Evolutionary conservation across 2,113 vertebrate species (phyloP).

Genomic region (Cariama cristata): DNA sequence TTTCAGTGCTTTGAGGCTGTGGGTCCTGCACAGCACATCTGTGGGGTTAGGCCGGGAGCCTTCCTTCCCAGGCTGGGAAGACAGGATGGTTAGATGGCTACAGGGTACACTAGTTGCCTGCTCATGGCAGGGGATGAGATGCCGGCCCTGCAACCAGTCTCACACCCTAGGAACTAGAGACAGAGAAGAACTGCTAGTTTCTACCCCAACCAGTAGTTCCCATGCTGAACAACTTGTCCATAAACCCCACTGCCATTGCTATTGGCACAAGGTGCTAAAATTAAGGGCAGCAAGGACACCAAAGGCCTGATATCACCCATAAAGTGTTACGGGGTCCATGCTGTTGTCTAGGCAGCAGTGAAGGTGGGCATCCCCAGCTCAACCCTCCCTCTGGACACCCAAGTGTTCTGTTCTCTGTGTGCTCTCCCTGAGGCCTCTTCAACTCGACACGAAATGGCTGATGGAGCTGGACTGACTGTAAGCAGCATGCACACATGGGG

Average conservation of each 20-base stretch:
- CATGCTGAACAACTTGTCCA: rapidly evolving
- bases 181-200: background rate
- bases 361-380: background rate
- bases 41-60: background rate
- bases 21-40: background rate
- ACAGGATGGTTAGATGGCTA: background rate
- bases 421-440: background rate
- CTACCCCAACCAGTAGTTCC: background rate
- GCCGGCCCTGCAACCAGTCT: background rate
- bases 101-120: background rate
- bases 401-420: background rate
- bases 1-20: background rate
- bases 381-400: background rate
- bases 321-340: background rate
- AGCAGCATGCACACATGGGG: rapidly evolving
- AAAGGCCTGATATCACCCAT: background rate
- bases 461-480: background rate
- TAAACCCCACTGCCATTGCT: background rate
- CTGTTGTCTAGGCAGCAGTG: background rate
- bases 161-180: background rate
- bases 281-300: background rate
- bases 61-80: background rate
- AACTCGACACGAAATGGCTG: background rate
- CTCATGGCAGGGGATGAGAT: background rate
- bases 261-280: background rate